phyloP scores from a whole-genome alignment of 2,797 vertebrate genomes.

The Bradypodion pumilum region DNA sequence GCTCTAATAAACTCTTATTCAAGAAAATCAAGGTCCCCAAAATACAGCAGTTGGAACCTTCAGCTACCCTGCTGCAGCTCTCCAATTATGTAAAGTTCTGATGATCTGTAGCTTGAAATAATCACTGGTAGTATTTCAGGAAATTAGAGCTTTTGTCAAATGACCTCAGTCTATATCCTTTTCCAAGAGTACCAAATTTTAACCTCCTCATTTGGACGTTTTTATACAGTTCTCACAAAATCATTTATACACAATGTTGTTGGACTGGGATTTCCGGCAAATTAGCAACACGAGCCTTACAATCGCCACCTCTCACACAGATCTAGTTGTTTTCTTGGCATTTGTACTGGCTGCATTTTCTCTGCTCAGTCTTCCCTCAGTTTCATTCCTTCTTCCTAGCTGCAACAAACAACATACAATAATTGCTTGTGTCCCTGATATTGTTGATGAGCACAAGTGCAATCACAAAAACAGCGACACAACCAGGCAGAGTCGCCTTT shows the following conservation, averaged over 20 bases:
- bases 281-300: background rate
- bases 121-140: background rate
- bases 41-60: too few relatives aligned
- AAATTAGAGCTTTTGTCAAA: background rate
- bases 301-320: too few relatives aligned
- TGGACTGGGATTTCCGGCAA: background rate
- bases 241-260: background rate
- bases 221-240: background rate
- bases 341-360: background rate
- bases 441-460: background rate
- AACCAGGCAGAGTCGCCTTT: background rate
- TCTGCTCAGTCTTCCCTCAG: background rate
- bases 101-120: background rate
- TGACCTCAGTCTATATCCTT: background rate
- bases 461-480: background rate
- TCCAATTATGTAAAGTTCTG: background rate
- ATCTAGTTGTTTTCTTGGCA: background rate
- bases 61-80: background rate
- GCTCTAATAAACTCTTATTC: too few relatives aligned
- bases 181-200: background rate
- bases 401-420: too few relatives aligned
- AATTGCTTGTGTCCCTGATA: background rate
- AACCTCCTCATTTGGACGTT: background rate
- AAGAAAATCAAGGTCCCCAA: too few relatives aligned
- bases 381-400: background rate